Evolutionary conservation across 2,888 invertebrate species (phyloP).

Genomic region (Pyrocoelia pectoralis): DNA sequence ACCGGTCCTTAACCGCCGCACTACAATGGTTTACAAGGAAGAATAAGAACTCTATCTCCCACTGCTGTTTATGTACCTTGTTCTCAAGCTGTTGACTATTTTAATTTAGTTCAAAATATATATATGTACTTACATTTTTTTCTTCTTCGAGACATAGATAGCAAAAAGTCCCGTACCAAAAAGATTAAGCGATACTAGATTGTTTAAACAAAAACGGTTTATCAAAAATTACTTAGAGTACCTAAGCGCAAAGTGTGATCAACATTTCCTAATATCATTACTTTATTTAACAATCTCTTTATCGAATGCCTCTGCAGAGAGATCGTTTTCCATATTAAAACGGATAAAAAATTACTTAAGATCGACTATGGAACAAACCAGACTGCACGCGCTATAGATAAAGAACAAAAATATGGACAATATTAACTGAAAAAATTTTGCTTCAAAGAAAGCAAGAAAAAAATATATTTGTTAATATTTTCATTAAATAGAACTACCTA

Average conservation of each 20-base stretch:
- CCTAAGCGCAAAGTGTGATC: background rate
- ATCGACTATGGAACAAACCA: constrained; percentile 5
- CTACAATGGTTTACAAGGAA: too few relatives aligned
- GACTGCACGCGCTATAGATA: background rate
- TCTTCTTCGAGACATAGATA: too few relatives aligned
- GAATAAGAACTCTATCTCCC: too few relatives aligned
- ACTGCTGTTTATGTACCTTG: too few relatives aligned
- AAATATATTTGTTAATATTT: too few relatives aligned
- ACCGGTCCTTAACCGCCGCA: too few relatives aligned
- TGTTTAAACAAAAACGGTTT: background rate
- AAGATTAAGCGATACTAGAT: background rate
- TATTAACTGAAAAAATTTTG: background rate
- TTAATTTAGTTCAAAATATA: too few relatives aligned
- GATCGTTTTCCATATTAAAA: constrained; percentile 4
- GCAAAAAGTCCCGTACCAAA: too few relatives aligned
- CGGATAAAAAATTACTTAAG: constrained; percentile 3
- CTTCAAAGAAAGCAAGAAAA: too few relatives aligned
- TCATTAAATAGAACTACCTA: too few relatives aligned
- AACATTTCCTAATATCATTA: background rate
- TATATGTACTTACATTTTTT: too few relatives aligned
- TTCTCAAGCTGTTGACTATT: too few relatives aligned
- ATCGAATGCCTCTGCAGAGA: constrained; percentile 1
- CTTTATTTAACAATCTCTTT: constrained; percentile 3
- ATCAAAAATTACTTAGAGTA: background rate
- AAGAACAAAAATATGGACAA: background rate